Base-by-base conservation (phyloP, 2,113 vertebrate species). In the Corythoichthys intestinalis region DNA sequence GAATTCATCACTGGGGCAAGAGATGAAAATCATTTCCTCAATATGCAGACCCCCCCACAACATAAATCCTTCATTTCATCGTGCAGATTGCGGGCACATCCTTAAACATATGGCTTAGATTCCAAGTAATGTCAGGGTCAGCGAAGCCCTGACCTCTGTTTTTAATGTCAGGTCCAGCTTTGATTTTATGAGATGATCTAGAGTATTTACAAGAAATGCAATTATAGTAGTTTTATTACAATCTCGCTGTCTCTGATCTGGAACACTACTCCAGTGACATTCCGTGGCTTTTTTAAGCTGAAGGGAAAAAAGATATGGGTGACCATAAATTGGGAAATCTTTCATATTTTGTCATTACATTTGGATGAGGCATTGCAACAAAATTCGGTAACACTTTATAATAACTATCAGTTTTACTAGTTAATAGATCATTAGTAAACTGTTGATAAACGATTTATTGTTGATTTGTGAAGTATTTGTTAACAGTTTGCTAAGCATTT, bases 21-120 rank as follows among this genome's bases (percentile, higher is more conserved):
- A 90, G 87, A 84, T 91, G 17, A 74, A 80, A 92, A 91, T 91
- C 56, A 87, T 91, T 91, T 89, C 62, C 75, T 88, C 67, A 90
- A 86, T 91, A 93, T 91, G 83, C 72, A 2, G 82, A 71, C 73
- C 81, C 74, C 83, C 83, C 74, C 67, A 66, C 61, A 66, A 73
- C 79, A 11, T 80, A 85, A 90, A 86, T 87, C 88, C 89, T 66
- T 88, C 71, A 81, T 80, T 86, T 90, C 73, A 81, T 90, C 85
- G 79, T 13, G 0, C 60, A 81, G 81, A 82, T 73, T 81, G 20
- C 28, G 66, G 62, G 72, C 37, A 70, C 81, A 83, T 76, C 83
- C 85, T 87, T 80, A 77, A 90, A 84, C 88, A 87, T 90, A 91
- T 89, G 85, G 85, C 72, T 72, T 41, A 64, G 83, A 87, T 84